phyloP scores from a whole-genome alignment of 2,113 vertebrate species.

The Pedetes capensis region DNA sequence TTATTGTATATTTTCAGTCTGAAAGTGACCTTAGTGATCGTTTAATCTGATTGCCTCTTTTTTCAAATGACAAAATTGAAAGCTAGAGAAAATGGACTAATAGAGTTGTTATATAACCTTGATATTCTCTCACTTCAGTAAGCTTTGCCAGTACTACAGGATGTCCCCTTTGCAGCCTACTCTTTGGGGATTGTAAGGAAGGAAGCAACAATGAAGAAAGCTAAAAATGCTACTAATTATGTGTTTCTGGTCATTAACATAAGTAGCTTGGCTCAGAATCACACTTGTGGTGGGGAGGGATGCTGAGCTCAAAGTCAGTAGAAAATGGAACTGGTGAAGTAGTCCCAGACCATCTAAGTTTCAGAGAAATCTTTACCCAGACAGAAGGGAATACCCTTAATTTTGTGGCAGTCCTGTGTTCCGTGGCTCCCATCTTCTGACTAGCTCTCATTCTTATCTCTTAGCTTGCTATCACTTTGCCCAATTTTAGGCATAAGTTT shows the following conservation, averaged over 20 bases:
- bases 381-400: not conserved
- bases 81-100: constrained; percentile 27
- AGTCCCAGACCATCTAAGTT: not conserved
- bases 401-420: not conserved
- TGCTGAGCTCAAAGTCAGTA: not conserved
- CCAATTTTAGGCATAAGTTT: constrained; percentile 7
- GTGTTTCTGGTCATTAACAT: constrained; percentile 40
- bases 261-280: not conserved
- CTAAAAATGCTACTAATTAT: constrained; percentile 31
- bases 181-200: constrained; percentile 8
- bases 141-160: not conserved
- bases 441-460: not conserved
- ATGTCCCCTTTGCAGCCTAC: not conserved
- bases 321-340: not conserved
- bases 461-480: not conserved
- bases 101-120: not conserved
- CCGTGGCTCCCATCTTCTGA: not conserved
- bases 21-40: not conserved
- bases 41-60: constrained; percentile 31
- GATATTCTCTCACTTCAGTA: not conserved
- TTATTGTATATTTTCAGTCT: not conserved
- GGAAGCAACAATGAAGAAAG: constrained; percentile 1
- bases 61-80: constrained; percentile 34
- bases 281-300: not conserved
- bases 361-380: not conserved